Conservation (phyloP, 2,113 vertebrate species). For the Gallinago paraguaiae region DNA sequence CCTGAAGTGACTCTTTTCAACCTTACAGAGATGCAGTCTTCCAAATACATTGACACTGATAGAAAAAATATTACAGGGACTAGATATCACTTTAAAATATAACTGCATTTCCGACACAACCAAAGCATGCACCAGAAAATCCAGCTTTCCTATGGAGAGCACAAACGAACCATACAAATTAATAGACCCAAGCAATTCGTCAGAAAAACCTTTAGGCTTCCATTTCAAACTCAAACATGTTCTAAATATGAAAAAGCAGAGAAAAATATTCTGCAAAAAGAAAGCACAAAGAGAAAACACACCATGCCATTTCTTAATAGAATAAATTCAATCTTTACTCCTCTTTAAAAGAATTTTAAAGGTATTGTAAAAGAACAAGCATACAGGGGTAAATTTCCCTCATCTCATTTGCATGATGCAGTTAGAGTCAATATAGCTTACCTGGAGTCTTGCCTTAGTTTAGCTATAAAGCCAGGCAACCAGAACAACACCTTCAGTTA, state of each 20-base stretch:
- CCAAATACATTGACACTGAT: conserved; percentile 25
- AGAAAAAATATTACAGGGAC: conserved; percentile 33
- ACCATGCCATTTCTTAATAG: background rate
- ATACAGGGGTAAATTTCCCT: background rate
- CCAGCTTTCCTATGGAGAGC: conserved; percentile 42
- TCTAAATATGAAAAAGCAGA: conserved; percentile 11
- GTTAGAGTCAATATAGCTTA: background rate
- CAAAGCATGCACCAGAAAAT: conserved; percentile 21
- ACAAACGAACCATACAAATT: conserved; percentile 54
- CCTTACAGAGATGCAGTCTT: conserved; percentile 61
- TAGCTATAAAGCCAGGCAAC: background rate
- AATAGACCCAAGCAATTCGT: background rate
- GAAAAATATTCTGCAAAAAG: background rate
- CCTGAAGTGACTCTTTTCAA: conserved; percentile 60
- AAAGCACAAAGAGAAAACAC: background rate
- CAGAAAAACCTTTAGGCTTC: conserved; percentile 55
- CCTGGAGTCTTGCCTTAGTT: background rate
- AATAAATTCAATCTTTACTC: background rate
- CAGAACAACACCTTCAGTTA: background rate
- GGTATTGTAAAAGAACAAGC: background rate
- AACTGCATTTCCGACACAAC: conserved; percentile 45
- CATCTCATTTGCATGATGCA: background rate
- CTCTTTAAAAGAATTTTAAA: background rate
- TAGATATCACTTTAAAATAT: conserved; percentile 21
- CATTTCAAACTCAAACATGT: conserved; percentile 3